phyloP scores from a whole-genome alignment of 37 sponge, comb jelly and placozoan genomes.

The Spongilla lacustris region DNA sequence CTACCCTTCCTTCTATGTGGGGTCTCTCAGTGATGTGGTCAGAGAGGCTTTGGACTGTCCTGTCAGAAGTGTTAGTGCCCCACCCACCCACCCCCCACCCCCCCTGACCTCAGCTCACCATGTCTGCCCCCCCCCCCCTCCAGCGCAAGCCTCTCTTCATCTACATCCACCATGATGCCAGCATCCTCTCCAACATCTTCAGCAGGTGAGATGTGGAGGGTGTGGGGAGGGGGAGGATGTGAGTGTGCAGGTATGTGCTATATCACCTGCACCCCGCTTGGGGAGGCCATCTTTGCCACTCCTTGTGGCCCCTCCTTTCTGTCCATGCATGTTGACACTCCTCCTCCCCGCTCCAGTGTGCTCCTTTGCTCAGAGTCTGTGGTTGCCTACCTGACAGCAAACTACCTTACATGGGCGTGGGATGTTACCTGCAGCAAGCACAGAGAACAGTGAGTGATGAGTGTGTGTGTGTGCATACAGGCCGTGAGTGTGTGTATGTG shows the following conservation, averaged over 20 bases:
- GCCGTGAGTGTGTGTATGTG: slow-evolving; percentile 27
- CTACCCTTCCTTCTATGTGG: slow-evolving; percentile 85
- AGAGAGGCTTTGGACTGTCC: slow-evolving; percentile 51
- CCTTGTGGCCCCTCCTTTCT: too few species aligned
- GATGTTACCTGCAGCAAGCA: slow-evolving; percentile 74
- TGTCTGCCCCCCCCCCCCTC: not conserved
- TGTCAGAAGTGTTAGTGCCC: not conserved
- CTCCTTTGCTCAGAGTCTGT: slow-evolving; percentile 83
- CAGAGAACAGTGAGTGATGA: slow-evolving; percentile 58
- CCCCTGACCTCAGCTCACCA: not conserved
- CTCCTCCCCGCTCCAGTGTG: slow-evolving; percentile 31
- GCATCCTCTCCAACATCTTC: slow-evolving; percentile 92
- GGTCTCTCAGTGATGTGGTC: slow-evolving; percentile 80
- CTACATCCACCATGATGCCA: slow-evolving; percentile 89
- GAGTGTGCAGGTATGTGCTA: not conserved
- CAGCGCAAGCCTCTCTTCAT: slow-evolving; percentile 83
- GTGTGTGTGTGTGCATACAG: slow-evolving; percentile 12
- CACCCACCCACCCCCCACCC: not conserved
- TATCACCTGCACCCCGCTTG: too few species aligned
- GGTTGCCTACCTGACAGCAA: slow-evolving; percentile 70
- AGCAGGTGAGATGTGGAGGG: slow-evolving; percentile 63
- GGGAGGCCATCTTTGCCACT: too few species aligned
- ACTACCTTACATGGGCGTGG: slow-evolving; percentile 94
- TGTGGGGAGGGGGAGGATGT: too few species aligned
- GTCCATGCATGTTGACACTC: too few species aligned